Evolutionary conservation across 2,888 invertebrate genomes (phyloP).

Genomic region (Agrotis clavis): DNA sequence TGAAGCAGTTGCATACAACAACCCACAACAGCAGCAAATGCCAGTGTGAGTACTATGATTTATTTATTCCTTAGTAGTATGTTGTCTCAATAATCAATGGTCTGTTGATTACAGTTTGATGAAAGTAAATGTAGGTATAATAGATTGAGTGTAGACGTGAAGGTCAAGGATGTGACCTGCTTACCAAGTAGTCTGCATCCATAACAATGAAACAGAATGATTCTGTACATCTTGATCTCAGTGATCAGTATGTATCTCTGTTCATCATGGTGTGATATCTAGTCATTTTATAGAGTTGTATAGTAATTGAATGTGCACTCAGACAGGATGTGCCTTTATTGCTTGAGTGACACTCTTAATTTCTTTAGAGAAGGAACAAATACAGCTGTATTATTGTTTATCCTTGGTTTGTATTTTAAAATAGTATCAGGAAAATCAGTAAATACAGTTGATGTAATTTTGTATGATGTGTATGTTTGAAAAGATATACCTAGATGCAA

Average conservation of each 20-base stretch:
- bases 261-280: not conserved
- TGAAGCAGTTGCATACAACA: slow-evolving; percentile 95
- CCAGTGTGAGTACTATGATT: slow-evolving; percentile 93
- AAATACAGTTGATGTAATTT: not conserved
- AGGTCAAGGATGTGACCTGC: slow-evolving; percentile 24
- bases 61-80: not conserved
- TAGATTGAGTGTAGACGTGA: slow-evolving; percentile 1
- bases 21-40: slow-evolving; percentile 94
- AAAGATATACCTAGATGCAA: too few relatives aligned
- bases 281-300: slow-evolving; percentile 12
- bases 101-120: not conserved
- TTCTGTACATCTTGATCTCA: slow-evolving; percentile 17
- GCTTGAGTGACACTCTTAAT: slow-evolving; percentile 42
- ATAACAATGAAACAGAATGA: slow-evolving; percentile 19
- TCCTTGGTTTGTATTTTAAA: slow-evolving; percentile 1
- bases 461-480: too few relatives aligned
- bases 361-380: slow-evolving; percentile 16
- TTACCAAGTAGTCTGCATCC: slow-evolving; percentile 22
- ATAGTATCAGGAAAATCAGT: slow-evolving; percentile 15
- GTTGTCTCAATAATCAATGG: not conserved
- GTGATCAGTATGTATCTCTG: slow-evolving; percentile 15
- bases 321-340: slow-evolving; percentile 52
- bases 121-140: slow-evolving; percentile 2
- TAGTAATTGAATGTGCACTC: slow-evolving; percentile 40
- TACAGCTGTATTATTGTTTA: slow-evolving; percentile 18